Evolutionary conservation across 1,140 invertebrate species (phyloP), one percentile per base, ranked within the genome.

Genomic region (Schlechtendalia chinensis): DNA sequence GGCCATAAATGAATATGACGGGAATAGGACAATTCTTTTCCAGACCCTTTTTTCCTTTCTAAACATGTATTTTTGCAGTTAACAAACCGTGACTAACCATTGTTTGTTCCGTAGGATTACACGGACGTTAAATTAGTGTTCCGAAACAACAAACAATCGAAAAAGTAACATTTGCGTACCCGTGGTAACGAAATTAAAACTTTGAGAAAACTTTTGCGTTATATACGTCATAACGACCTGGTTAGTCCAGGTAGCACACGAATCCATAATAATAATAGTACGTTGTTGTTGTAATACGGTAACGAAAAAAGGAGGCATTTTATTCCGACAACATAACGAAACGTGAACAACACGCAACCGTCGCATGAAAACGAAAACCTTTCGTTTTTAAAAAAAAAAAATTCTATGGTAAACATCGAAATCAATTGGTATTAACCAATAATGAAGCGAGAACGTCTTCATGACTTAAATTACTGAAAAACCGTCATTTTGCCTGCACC

Each of bases 51-150:
- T 17, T 53, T 50, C 22, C 19, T 63, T 39, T 17, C 14, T 29
- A 72, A 29, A 72, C 45, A 77, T 39, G 8, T 50, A 45, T 79
- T 79, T 79, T 63, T 27, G n/a, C 39, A 8, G 8, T 61, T 61
- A 79, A 79, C 56, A 63, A 79, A 32, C 75, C 75, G 58, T 79
- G 75, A 63, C 75, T 79, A 61, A 79, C 75, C 39, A 50, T 19
- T 63, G 24, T 79, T 79, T 63, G 39, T 79, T 79, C 50, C 19
- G 75, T n/a, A n/a, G 22, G 39, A 61, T 50, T 59, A 29, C n/a
- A n/a, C 54, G 50, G 27, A 75, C 29, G 72, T 75, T 39, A 59
- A 79, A 79, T 24, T 50, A 63, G 32, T 12, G 58, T 79, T 47
- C 16, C 58, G 58, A 79, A 79, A 79, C 58, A 59, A 79, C 58